phyloP scores from a whole-genome alignment of 2,797 vertebrate genomes.

The Arnoldichthys spilopterus region DNA sequence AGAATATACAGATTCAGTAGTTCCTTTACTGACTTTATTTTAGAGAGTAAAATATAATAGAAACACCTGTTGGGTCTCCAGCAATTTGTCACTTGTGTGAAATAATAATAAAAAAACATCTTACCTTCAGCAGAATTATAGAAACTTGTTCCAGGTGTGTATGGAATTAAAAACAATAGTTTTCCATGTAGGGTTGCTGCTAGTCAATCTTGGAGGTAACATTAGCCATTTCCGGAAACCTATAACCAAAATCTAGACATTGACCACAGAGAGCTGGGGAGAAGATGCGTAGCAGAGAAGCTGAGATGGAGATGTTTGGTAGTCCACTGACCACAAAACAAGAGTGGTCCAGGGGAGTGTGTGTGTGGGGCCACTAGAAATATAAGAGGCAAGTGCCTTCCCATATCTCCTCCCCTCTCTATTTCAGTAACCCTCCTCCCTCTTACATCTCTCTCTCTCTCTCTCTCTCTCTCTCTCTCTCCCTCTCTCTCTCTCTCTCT shows the following conservation, averaged over 20 bases:
- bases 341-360: slow-evolving; percentile 67
- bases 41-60: background rate
- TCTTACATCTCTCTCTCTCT: slow-evolving; percentile 33
- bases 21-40: background rate
- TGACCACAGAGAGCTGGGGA: background rate
- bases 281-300: background rate
- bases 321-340: slow-evolving; percentile 54
- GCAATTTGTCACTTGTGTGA: background rate
- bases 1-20: background rate
- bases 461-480: slow-evolving; percentile 3
- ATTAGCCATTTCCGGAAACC: slow-evolving; percentile 64
- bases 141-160: background rate
- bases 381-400: slow-evolving; percentile 72
- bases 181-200: slow-evolving; percentile 52
- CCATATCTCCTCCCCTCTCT: slow-evolving; percentile 27
- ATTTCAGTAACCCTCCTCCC: slow-evolving; percentile 45
- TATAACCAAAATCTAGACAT: background rate
- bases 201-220: slow-evolving; percentile 48
- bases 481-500: slow-evolving; percentile 2
- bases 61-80: slow-evolving; percentile 25
- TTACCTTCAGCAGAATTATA: slow-evolving; percentile 39
- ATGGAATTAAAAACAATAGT: slow-evolving; percentile 10
- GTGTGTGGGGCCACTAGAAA: slow-evolving; percentile 76
- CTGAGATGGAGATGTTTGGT: slow-evolving; percentile 11
- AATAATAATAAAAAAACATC: background rate